A percentile compares a stretch with the other conserved stretches of the same genome.
Conservation (phyloP, 1,140 invertebrate genomes). For the Papilio polyxenes region DNA sequence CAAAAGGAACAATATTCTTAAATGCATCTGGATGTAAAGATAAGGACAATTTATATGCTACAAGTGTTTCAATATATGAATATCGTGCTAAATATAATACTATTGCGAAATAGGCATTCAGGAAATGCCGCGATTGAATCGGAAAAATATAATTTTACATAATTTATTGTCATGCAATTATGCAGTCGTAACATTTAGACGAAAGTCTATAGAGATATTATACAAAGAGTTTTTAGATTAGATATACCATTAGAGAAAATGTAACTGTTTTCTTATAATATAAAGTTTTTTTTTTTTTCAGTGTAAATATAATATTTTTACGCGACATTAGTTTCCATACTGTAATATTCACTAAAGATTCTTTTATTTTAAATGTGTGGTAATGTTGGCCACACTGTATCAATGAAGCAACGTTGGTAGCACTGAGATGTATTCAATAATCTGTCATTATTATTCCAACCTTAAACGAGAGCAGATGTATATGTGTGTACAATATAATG, state of each 20-base stretch:
- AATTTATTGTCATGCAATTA: conserved; percentile 76
- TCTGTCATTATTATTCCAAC: background rate
- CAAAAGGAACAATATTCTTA: conserved; percentile 64
- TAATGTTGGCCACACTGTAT: background rate
- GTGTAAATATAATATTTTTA: background rate
- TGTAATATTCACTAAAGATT: no score
- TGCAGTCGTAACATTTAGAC: conserved; percentile 48
- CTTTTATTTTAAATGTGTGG: no score
- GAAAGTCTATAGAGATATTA: conserved; percentile 35
- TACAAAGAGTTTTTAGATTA: conserved; percentile 32
- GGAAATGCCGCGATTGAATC: conserved; percentile 45
- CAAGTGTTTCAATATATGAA: conserved; percentile 4
- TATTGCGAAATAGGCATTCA: conserved; percentile 36
- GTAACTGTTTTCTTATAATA: background rate
- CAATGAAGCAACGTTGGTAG: background rate
- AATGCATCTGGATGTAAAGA: conserved; percentile 64
- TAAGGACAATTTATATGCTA: background rate
- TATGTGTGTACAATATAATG: background rate
- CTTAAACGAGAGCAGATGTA: background rate
- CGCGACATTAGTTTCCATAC: background rate
- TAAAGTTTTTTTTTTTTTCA: no score
- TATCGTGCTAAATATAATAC: conserved; percentile 39
- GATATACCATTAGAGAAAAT: conserved; percentile 20
- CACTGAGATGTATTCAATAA: background rate
- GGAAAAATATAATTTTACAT: conserved; percentile 68